A percentile compares a stretch with the other conserved stretches of the same genome.
Evolutionary conservation across 2,113 vertebrate genomes (phyloP).

Genomic region (Canis aureus): DNA sequence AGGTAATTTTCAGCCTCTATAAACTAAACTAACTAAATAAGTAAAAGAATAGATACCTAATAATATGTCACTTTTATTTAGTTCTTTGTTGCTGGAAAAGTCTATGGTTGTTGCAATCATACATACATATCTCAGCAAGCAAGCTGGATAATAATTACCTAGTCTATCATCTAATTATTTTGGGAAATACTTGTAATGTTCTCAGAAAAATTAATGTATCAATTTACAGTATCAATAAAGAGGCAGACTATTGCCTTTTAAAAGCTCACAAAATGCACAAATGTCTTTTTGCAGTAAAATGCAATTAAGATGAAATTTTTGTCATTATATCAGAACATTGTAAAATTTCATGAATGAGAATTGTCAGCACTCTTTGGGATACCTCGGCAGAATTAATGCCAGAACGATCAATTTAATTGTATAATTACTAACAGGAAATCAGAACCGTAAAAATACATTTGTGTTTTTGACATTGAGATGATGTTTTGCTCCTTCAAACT

Average conservation of each 20-base stretch:
- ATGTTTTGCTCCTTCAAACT: constrained; percentile 52
- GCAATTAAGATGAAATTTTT: background rate
- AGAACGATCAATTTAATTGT: constrained; percentile 31
- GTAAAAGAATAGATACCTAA: background rate
- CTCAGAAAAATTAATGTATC: constrained; percentile 1
- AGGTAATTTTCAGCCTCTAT: background rate
- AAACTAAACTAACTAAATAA: background rate
- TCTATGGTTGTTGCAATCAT: background rate
- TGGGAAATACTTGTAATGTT: background rate
- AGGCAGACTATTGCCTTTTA: constrained; percentile 12
- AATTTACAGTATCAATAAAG: constrained; percentile 6
- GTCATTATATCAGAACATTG: constrained; percentile 17
- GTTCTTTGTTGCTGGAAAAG: background rate
- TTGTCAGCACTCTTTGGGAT: background rate
- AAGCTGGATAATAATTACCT: constrained; percentile 22
- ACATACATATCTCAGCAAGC: background rate
- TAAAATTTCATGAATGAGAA: constrained; percentile 56
- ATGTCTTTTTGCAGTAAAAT: background rate
- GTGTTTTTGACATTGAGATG: background rate
- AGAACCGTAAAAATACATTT: background rate
- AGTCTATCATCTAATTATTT: constrained; percentile 25
- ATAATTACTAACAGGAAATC: constrained; percentile 11
- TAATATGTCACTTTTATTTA: background rate
- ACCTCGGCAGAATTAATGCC: background rate
- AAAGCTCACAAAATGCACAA: background rate